Base-by-base conservation (phyloP, 2,888 invertebrate genomes). In the Ornithoptera alexandrae region DNA sequence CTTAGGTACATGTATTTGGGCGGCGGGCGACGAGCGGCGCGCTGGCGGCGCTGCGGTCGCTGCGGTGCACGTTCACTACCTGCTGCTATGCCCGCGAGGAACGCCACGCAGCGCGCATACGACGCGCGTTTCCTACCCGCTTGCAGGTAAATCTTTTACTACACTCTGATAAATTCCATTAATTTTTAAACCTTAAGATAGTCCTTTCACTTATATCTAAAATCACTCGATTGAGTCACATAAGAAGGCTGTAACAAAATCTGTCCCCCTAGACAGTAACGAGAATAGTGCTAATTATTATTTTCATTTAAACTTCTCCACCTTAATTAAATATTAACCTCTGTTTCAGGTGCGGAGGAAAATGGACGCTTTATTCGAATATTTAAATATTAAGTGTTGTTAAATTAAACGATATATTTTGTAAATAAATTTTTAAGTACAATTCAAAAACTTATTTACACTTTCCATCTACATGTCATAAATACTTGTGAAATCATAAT, bases 261-360 rank as follows among this genome's bases (percentile, higher is more conserved):
- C 7, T 39, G 39, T 57, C n/a, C 15, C 3, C 30, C 30, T 30
- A 30, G 5, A 5, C 3, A 30, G 30, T 30, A 2, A 30, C 1
- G 30, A 12, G 22, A 12, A 22, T 22, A 24, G 39, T 8, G 39
- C 39, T 39, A 5, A 39, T 10, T 1, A 39, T 8, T 39, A 6
- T 39, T 8, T 39, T 39, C 10, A 1, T 7, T 39, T 39, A 39
- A 39, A 39, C 0, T 10, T 39, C 1, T 39, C 39, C 39, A 39
- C 1, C 1, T 7, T 39, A 10, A 39, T 39, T 39, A 39, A 39
- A 7, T 39, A 39, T 10, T 10, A 39, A 39, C 8, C 20, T 17
- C 76, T 75, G 66, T 93, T 93, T 62, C 88, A 94, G 94, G 74
- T 94, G 94, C 72, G 94, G 94, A 8, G 94, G 94, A 18, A 90